Evolutionary conservation across 2,113 vertebrate genomes (phyloP).

Genomic region (Raja brachyura): DNA sequence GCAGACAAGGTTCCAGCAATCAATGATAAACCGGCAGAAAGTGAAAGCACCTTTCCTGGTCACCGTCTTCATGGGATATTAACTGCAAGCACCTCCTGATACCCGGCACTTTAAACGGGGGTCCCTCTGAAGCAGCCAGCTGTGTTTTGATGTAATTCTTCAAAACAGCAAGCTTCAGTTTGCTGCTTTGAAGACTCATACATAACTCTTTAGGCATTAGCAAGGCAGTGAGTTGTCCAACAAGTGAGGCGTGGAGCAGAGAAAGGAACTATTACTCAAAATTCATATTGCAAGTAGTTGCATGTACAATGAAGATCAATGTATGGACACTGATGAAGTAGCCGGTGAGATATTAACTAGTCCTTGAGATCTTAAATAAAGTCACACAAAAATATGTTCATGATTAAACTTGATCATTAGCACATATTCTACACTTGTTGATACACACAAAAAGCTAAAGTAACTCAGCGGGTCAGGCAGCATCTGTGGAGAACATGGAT

Average conservation of each 20-base stretch:
- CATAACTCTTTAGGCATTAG: background rate
- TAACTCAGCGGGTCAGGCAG: too few relatives aligned
- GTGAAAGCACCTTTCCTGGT: background rate
- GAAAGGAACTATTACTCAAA: background rate
- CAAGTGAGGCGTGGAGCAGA: background rate
- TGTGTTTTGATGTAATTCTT: background rate
- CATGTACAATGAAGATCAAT: background rate
- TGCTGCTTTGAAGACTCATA: background rate
- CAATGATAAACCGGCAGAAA: background rate
- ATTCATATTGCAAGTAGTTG: background rate
- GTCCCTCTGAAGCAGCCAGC: background rate
- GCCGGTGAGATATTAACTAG: background rate
- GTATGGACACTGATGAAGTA: background rate
- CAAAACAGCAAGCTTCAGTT: background rate
- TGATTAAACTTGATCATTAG: background rate
- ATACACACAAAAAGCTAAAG: too few relatives aligned
- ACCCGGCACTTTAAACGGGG: background rate
- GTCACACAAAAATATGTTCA: background rate
- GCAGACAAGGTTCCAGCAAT: background rate
- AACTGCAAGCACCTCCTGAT: background rate
- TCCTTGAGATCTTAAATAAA: background rate
- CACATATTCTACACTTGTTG: background rate
- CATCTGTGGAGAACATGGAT: too few relatives aligned
- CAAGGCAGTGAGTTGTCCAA: background rate
- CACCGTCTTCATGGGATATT: background rate